Evolutionary conservation across 35 echinoderm and acorn worm species (phyloP), one percentile per base, ranked within the genome.

Genomic region (Apostichopus japonicus): DNA sequence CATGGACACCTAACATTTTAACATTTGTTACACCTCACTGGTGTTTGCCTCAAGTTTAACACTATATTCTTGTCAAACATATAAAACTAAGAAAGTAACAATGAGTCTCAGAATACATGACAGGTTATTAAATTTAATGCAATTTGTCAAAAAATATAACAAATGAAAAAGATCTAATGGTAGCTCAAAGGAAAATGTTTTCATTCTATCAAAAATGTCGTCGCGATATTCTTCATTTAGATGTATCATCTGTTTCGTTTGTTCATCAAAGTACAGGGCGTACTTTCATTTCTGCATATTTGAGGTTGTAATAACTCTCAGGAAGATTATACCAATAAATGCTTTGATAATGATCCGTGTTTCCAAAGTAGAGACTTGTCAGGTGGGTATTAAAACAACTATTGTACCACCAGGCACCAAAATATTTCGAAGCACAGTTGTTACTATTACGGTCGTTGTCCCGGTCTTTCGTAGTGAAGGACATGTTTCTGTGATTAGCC

Each of bases 401-500:
- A 0, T 51, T 54, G 44, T 19, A 82, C 79, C 79, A 82, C 79
- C 79, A 82, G 23, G 33, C 79, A 33, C 79, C 79, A 52, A 44
- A 51, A 54, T 55, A 23, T 0, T 6, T 0, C 1, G 79, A 33
- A 15, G 24, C 79, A 82, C 79, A 82, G 54, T 56, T 82, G 1
- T 13, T 19, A n/a, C 23, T 56, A 0, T 25, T 0, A 0, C 0
- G 10, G 44, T 82, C 79, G 79, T 82, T 82, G 24, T 82, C 79
- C 44, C 79, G 24, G 79, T 82, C 79, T 52, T 44, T 54, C 44
- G 79, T 51, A n/a, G 79, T 54, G 79, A 82, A 82, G 13, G 79
- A 82, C 79, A 82, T 51, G 27, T 82, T 82, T 82, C 21, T 82
- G 27, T 82, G 54, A 82, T 33, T 7, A 82, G 25, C 54, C 79